Percentiles rank a stretch among this genome's conserved stretches.
These are phyloP conservation scores for Cotesia glomerata DNA, from an alignment of 1,140 invertebrate genomes.

Conservation along the genomic window DNA sequence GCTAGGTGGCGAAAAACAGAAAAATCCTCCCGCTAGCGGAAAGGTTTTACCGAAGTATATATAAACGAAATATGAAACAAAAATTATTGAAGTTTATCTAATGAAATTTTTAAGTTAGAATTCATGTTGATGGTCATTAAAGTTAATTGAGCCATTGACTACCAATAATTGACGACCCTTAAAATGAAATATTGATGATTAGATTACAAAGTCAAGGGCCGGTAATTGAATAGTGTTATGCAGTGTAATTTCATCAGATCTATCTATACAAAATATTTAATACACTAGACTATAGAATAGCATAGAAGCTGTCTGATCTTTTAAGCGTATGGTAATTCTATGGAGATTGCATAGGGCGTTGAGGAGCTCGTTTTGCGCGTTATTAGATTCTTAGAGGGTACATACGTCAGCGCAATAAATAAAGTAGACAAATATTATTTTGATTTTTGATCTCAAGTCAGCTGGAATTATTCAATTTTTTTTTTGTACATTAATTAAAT, in stretches of 20 bases:
- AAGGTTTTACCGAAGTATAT: too few relatives aligned
- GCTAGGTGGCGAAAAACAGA: too few relatives aligned
- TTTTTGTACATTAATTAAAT: neutral
- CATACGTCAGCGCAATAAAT: constrained; percentile 11
- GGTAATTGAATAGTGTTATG: constrained; percentile 45
- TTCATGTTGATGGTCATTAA: too few relatives aligned
- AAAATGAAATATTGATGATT: constrained; percentile 34
- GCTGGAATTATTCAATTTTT: neutral
- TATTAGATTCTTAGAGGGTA: constrained; percentile 46
- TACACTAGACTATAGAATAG: too few relatives aligned
- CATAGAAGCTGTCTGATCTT: constrained; percentile 35
- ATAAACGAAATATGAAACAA: too few relatives aligned
- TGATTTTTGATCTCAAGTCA: neutral
- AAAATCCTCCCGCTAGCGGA: too few relatives aligned
- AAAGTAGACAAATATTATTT: neutral
- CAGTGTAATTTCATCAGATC: neutral
- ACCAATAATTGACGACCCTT: neutral
- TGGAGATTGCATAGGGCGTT: constrained; percentile 59
- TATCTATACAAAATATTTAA: too few relatives aligned
- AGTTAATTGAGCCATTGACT: too few relatives aligned
- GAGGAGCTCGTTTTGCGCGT: constrained; percentile 48
- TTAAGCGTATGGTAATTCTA: constrained; percentile 63
- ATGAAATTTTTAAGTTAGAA: neutral
- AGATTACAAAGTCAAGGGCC: constrained; percentile 27
- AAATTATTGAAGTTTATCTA: too few relatives aligned